Conservation (phyloP, 2,113 vertebrate genomes). For the Xyliphius kryptos region DNA sequence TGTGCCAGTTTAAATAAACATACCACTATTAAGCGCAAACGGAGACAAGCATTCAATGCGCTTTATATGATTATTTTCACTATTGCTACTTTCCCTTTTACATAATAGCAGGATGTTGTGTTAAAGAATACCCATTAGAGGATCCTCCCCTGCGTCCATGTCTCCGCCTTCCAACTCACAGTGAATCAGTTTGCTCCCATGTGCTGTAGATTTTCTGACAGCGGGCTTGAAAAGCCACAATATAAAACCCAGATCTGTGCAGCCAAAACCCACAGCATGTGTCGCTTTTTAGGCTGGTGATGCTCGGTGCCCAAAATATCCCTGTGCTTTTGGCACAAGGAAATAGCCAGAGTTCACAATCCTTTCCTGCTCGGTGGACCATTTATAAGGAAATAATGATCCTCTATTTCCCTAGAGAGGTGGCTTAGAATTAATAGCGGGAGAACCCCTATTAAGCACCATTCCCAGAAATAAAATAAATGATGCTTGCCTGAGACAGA, state of each 20-base stretch:
- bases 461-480: slow-evolving; percentile 32
- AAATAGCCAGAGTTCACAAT: slow-evolving; percentile 24
- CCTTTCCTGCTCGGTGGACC: slow-evolving; percentile 24
- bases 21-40: too few species aligned
- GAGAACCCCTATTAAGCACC: slow-evolving; percentile 26
- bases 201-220: slow-evolving; percentile 23
- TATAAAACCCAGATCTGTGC: slow-evolving; percentile 10
- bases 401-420: slow-evolving; percentile 34
- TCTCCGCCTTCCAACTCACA: too few species aligned
- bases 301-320: slow-evolving; percentile 23
- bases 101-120: too few species aligned
- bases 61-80: too few species aligned
- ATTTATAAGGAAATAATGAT: slow-evolving; percentile 39
- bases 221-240: slow-evolving; percentile 14
- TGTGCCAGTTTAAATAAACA: too few species aligned
- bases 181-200: slow-evolving; percentile 21
- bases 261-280: slow-evolving; percentile 19
- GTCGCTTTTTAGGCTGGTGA: slow-evolving; percentile 2
- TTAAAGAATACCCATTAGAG: too few species aligned
- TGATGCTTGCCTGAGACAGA: too few species aligned
- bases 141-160: too few species aligned
- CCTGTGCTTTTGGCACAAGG: slow-evolving; percentile 23
- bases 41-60: too few species aligned
- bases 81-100: too few species aligned
- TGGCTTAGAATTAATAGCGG: slow-evolving; percentile 24